Evolutionary conservation across 35 echinoderm and acorn worm species (phyloP).

Genomic region (Patiria miniata): DNA sequence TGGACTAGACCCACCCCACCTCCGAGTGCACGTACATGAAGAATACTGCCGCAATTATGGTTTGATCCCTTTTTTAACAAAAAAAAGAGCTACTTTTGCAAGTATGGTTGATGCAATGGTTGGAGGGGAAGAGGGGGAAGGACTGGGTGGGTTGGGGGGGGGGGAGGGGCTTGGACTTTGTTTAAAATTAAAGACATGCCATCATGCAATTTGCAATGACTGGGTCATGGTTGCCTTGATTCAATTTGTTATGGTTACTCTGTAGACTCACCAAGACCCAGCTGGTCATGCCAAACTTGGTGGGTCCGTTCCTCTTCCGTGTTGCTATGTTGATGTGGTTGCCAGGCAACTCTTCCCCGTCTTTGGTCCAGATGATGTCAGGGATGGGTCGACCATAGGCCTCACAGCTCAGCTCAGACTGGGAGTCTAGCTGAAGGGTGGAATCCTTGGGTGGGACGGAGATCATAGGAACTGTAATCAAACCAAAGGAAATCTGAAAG

Average conservation of each 20-base stretch:
- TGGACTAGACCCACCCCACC: too few species aligned
- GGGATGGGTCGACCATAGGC: conserved; percentile 10
- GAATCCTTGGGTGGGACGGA: neutral
- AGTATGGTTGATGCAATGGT: too few species aligned
- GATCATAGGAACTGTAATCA: conserved; percentile 23
- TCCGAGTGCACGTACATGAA: too few species aligned
- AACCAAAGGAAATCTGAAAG: neutral
- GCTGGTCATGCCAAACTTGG: neutral
- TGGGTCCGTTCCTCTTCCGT: conserved; percentile 10
- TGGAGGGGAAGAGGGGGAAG: neutral
- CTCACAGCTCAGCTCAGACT: conserved; percentile 26
- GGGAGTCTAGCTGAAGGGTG: neutral
- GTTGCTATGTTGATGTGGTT: conserved; percentile 35
- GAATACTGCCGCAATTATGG: too few species aligned
- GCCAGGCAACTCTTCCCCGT: conserved; percentile 33
- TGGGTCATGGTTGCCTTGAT: too few species aligned
- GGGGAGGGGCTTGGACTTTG: neutral
- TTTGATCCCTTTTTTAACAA: too few species aligned
- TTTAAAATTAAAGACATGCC: too few species aligned
- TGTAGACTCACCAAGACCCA: conserved; percentile 34
- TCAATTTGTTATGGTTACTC: too few species aligned
- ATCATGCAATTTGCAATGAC: too few species aligned
- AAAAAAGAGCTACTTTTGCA: too few species aligned
- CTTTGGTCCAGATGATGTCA: conserved; percentile 28
- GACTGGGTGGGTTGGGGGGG: neutral